phyloP scores from a whole-genome alignment of 2,888 invertebrate genomes.

The Clanis bilineata region DNA sequence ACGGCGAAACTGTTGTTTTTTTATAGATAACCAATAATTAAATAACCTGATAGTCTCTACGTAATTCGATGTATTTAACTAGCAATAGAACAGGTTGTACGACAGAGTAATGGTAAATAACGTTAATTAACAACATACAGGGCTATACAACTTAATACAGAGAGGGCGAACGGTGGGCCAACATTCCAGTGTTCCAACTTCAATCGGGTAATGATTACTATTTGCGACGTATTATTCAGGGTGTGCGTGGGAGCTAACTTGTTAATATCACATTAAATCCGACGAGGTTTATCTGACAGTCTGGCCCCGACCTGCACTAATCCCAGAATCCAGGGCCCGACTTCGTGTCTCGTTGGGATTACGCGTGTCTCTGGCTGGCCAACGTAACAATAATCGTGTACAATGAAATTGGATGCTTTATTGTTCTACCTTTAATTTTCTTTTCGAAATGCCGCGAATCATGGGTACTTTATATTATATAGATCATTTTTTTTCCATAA shows the following conservation, averaged over 20 bases:
- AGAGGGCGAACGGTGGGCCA: neutral
- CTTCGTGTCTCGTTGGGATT: conserved; percentile 57
- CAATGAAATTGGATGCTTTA: conserved; percentile 9
- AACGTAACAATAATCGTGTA: conserved; percentile 37
- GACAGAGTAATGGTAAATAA: too few species aligned
- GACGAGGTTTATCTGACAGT: conserved; percentile 52
- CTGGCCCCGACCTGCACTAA: conserved; percentile 47
- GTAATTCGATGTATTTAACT: too few species aligned
- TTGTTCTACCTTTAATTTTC: neutral
- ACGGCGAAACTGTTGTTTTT: too few species aligned
- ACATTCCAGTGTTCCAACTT: neutral
- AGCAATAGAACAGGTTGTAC: too few species aligned
- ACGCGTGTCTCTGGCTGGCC: conserved; percentile 48
- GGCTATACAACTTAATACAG: neutral
- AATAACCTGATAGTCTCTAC: too few species aligned
- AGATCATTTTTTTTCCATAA: neutral
- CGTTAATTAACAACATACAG: neutral
- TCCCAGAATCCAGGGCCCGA: conserved; percentile 51
- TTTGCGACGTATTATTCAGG: neutral
- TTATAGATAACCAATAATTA: too few species aligned
- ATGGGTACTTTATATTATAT: neutral
- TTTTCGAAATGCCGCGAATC: neutral
- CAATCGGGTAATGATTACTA: neutral
- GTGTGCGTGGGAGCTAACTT: conserved; percentile 39
- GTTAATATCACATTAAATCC: conserved; percentile 64